Base-by-base conservation (phyloP, 2,888 invertebrate species). In the Cistogaster globosa region DNA sequence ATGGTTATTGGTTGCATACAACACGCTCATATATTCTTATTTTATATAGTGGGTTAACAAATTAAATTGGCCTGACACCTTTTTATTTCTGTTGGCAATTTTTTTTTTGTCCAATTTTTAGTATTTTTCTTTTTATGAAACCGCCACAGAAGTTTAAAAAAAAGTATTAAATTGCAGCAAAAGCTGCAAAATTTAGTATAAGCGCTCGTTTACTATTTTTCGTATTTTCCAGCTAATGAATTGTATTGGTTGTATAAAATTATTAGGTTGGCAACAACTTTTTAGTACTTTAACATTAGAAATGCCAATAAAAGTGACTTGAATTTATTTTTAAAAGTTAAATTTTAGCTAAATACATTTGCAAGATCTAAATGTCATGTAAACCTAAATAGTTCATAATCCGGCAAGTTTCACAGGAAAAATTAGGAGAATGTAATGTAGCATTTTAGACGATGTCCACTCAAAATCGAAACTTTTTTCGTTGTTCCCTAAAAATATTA, bases 1-100 rank as follows among this genome's bases (percentile, higher is more conserved):
- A 45, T 55, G 51, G 26, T 51, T 62, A 38, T 65, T 57, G 20
- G 32, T 71, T 55, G 55, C 75, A 60, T 32, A 63, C 63, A 72
- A 77, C 72, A 57, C 48, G 20, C 32, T 58, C 57, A 65, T 76
- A 71, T 67, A 81, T 77, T 71, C 65, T 67, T 69, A 60, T 79
- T 75, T 78, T 62, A 67, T 75, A 82, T 79, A 75, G 85, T 71
- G 82, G 85, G 75, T 79, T 82, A 57, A 85, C 85, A 85, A 85
- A 85, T 85, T 85, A 85, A 85, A 85, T 85, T 85, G 82, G 85
- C 85, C 82, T 82, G 85, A 75, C 85, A 85, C 85, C 78, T 78
- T 85, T 82, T 81, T 78, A 75, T 78, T 55, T 7, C 32, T 74
- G 45, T 77, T 48, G 48, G 26, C 71, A 80, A 80, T 72, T 63